phyloP scores from a whole-genome alignment of 2,113 vertebrate species.

The Columba livia region DNA sequence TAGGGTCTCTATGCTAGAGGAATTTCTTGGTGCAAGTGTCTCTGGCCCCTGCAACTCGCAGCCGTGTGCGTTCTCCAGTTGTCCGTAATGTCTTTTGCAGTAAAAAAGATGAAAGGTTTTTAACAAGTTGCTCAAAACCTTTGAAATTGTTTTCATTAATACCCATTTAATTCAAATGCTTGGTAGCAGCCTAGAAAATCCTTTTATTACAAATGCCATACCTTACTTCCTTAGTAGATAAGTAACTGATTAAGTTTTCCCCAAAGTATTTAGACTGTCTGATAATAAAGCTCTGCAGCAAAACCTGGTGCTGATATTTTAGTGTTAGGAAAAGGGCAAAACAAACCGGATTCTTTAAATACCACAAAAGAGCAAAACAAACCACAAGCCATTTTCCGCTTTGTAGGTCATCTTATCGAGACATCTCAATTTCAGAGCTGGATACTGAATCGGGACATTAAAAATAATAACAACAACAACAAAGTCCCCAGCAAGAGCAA shows the following conservation, averaged over 20 bases:
- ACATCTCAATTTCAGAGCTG: neutral
- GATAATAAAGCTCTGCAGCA: neutral
- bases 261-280: neutral
- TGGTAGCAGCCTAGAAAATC: neutral
- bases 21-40: neutral
- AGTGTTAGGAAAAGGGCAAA: neutral
- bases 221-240: neutral
- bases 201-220: neutral
- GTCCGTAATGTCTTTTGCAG: neutral
- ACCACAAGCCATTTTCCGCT: neutral
- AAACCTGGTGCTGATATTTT: neutral
- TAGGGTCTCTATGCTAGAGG: neutral
- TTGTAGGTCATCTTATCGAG: neutral
- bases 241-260: neutral
- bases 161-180: neutral
- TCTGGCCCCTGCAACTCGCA: neutral
- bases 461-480: neutral
- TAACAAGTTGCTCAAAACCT: constrained; percentile 16
- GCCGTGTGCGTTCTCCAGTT: neutral
- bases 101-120: neutral
- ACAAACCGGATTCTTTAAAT: neutral
- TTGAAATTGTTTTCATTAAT: constrained; percentile 14
- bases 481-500: neutral
- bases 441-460: fast-evolving
- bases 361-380: neutral